phyloP scores from a whole-genome alignment of 2,888 invertebrate genomes.

The Andrena chrysosceles region DNA sequence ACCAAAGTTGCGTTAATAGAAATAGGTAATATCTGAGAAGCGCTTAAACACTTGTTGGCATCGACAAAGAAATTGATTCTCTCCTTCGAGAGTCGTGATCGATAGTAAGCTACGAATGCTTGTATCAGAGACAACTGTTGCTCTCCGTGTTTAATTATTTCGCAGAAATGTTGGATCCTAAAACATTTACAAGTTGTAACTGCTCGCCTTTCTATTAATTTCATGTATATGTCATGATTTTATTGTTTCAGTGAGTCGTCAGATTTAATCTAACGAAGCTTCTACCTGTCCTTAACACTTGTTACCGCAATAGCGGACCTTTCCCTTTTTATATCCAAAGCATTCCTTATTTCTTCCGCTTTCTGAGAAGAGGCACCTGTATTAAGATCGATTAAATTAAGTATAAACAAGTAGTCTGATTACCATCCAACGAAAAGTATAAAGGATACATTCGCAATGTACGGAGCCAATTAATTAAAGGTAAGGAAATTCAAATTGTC shows the following conservation, averaged over 20 bases:
- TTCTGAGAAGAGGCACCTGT: slow-evolving; percentile 32
- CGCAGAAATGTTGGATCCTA: slow-evolving; percentile 42
- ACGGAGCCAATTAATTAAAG: neutral
- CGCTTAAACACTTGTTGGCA: slow-evolving; percentile 59
- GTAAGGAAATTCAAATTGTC: neutral
- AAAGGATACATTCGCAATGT: neutral
- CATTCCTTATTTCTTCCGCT: slow-evolving; percentile 30
- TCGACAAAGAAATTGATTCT: slow-evolving; percentile 67
- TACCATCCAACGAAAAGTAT: neutral
- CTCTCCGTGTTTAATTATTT: slow-evolving; percentile 54
- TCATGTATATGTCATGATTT: neutral
- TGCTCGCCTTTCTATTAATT: neutral
- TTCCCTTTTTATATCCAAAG: slow-evolving; percentile 24
- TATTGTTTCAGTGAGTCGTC: neutral
- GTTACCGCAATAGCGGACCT: neutral
- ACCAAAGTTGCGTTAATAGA: slow-evolving; percentile 48
- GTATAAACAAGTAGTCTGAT: neutral
- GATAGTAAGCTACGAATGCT: slow-evolving; percentile 66
- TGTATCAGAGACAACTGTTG: slow-evolving; percentile 69
- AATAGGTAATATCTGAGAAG: slow-evolving; percentile 65
- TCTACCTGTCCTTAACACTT: slow-evolving; percentile 37
- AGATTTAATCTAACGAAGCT: neutral
- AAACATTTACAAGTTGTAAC: neutral
- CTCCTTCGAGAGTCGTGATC: slow-evolving; percentile 60
- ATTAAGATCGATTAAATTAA: slow-evolving; percentile 13